These are phyloP conservation scores for Lepeophtheirus nordmannii DNA, from an alignment of 2,888 invertebrate species.

Conservation along the genomic window DNA sequence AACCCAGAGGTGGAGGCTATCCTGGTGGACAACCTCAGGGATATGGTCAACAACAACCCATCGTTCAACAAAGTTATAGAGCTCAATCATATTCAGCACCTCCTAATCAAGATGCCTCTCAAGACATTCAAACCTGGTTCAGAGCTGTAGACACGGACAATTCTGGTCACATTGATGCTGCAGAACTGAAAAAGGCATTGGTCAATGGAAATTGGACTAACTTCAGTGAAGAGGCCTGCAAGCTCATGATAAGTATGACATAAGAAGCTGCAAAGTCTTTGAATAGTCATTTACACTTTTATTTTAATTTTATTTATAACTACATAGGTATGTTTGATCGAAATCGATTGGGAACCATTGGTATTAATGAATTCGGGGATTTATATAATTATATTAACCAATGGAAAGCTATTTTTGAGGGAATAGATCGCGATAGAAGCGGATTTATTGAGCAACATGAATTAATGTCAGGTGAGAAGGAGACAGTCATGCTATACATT, in stretches of 20 bases:
- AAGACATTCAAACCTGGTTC: conserved; percentile 71
- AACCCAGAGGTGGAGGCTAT: conserved; percentile 24
- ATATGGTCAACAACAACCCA: conserved; percentile 26
- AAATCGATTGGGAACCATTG: conserved; percentile 66
- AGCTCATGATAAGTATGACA: conserved; percentile 60
- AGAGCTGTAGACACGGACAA: conserved; percentile 58
- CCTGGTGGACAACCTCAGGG: conserved; percentile 26
- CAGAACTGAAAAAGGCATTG: conserved; percentile 60
- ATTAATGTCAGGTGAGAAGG: conserved; percentile 45
- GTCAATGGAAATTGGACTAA: conserved; percentile 69
- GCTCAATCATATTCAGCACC: conserved; percentile 50
- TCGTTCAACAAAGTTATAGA: conserved; percentile 23
- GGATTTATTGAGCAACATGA: conserved; percentile 67
- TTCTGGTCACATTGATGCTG: conserved; percentile 61
- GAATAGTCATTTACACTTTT: not conserved
- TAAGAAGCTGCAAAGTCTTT: not conserved
- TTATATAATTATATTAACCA: conserved; percentile 73
- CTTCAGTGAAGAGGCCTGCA: conserved; percentile 66
- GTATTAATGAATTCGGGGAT: conserved; percentile 65
- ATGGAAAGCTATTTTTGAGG: conserved; percentile 60
- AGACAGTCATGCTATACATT: not conserved
- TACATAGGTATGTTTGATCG: conserved; percentile 67
- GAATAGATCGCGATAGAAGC: conserved; percentile 68
- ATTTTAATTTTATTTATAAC: not conserved
- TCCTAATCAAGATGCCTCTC: conserved; percentile 37